These are phyloP conservation scores for Epinephelus cyanopodus DNA, from an alignment of 2,113 vertebrate species.

Conservation along the genomic window DNA sequence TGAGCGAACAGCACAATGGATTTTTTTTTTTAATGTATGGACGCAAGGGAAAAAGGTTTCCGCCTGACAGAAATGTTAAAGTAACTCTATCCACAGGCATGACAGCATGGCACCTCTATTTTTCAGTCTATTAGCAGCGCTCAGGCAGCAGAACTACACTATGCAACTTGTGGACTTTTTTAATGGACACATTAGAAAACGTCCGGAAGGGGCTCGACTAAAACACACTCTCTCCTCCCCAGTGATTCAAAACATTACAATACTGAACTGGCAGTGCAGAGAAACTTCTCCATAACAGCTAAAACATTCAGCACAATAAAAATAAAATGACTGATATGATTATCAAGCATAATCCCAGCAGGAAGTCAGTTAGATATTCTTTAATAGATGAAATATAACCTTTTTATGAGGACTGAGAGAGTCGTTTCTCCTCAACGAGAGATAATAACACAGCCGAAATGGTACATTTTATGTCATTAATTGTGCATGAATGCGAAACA, in stretches of 20 bases:
- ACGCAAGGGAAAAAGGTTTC: conserved; percentile 37
- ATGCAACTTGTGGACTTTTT: conserved; percentile 32
- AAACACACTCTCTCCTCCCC: conserved; percentile 4
- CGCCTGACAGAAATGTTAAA: conserved; percentile 57
- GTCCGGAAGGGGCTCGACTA: conserved; percentile 15
- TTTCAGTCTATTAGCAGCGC: conserved; percentile 71
- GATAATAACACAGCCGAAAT: conserved; percentile 46
- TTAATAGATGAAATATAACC: conserved; percentile 14
- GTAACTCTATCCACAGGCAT: conserved; percentile 49
- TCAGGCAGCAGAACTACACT: conserved; percentile 54
- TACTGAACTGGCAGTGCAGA: background rate
- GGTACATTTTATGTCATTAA: conserved; percentile 28
- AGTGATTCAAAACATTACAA: conserved; percentile 32
- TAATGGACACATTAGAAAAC: conserved; percentile 42
- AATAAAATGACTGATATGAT: conserved; percentile 15
- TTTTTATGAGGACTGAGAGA: conserved; percentile 16
- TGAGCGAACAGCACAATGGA: conserved; percentile 6
- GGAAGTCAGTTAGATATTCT: conserved; percentile 17
- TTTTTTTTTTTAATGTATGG: conserved; percentile 14
- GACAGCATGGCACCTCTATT: conserved; percentile 61
- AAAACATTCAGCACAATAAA: conserved; percentile 5
- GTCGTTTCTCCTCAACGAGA: conserved; percentile 15
- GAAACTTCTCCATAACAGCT: background rate
- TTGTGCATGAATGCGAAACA: background rate
- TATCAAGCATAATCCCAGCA: conserved; percentile 20